Base-by-base conservation (phyloP, 2,888 invertebrate genomes). In the Eristalis pertinax region DNA sequence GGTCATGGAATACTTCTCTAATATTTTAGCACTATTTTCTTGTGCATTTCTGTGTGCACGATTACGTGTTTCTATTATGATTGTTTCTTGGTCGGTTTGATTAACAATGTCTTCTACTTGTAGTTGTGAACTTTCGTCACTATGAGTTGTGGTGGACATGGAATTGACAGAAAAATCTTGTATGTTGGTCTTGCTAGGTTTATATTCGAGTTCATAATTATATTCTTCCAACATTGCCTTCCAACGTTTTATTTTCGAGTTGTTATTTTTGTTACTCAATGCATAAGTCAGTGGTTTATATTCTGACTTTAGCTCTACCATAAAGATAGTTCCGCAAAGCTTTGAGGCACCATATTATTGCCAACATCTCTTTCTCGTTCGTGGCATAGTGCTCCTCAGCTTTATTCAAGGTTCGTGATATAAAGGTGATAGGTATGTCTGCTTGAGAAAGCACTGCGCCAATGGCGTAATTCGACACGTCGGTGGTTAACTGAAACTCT, bases 261-360 rank as follows among this genome's bases (percentile, higher is more conserved):
- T 32, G 8, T 5, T 32, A 32, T 32, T 32, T 8, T 32, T 32
- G 32, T 32, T 32, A 7, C 32, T 32, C 32, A 32, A 32, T 32
- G 32, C 32, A 8, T 32, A 32, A 32, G 32, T 32, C 32, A 32
- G 32, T 32, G 32, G 35, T 64, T 84, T 5, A 32, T 32, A 32
- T 32, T 32, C 8, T 62, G 7, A 87, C 80, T n/a, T 88, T 89
- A 1, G 65, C 89, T 32, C 89, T 89, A 4, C 92, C 92, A 32
- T 92, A 92, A 0, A 92, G 38, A 41, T 91, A 91, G 8, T 91
- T 91, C 29, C 91, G 75, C 15, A 92, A 90, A 63, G 91, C 22
- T 85, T 32, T 32, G 32, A 32, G 32, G 32, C 4, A 32, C 32
- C 32, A 32, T 32, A 32, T 32, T 32, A 32, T 32, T 32, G 32